Evolutionary conservation across 2,888 invertebrate species (phyloP).

Genomic region (Lapara coniferarum): DNA sequence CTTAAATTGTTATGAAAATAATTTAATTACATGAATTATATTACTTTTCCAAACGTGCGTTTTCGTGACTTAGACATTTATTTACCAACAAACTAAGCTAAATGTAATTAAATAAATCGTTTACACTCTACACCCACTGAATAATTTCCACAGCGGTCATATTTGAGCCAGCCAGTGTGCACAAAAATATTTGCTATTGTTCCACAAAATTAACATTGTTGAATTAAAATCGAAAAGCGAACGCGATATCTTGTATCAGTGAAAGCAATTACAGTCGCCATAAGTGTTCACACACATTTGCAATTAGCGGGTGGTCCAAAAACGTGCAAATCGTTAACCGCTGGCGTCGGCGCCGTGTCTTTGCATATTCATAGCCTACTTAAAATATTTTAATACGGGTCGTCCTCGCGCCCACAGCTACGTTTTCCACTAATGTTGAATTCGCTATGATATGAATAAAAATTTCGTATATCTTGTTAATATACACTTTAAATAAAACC

Average conservation of each 20-base stretch:
- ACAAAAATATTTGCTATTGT: not conserved
- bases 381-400: slow-evolving; percentile 82
- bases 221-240: slow-evolving; percentile 56
- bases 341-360: slow-evolving; percentile 76
- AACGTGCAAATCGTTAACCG: slow-evolving; percentile 82
- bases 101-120: not conserved
- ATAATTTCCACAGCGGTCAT: not conserved
- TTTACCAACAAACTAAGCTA: not conserved
- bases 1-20: too few species aligned
- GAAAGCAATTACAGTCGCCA: slow-evolving; percentile 80
- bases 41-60: too few species aligned
- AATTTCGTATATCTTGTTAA: slow-evolving; percentile 34
- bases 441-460: slow-evolving; percentile 64
- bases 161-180: not conserved
- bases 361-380: slow-evolving; percentile 83
- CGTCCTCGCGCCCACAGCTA: slow-evolving; percentile 67
- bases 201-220: slow-evolving; percentile 11
- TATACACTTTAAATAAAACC: slow-evolving; percentile 1
- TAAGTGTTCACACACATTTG: slow-evolving; percentile 81
- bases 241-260: slow-evolving; percentile 68
- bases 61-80: not conserved
- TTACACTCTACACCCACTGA: not conserved
- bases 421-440: slow-evolving; percentile 77
- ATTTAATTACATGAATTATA: too few species aligned
- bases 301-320: slow-evolving; percentile 82